These are phyloP conservation scores for Anoura caudifer DNA, from an alignment of 2,113 vertebrate genomes.

Conservation along the genomic window DNA sequence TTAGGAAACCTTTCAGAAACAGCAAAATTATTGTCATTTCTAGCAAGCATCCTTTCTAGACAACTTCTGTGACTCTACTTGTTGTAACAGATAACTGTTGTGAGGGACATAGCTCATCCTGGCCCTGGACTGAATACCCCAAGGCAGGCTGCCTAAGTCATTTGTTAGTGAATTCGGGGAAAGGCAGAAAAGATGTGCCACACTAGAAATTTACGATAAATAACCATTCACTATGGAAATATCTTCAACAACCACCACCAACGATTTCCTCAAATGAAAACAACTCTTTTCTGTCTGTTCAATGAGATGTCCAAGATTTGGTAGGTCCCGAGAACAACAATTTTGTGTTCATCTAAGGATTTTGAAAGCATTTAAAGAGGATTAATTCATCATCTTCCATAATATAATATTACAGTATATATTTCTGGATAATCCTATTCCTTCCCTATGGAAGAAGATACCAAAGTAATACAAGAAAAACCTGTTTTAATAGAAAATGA, in stretches of 20 bases:
- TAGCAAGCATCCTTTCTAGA: slow-evolving; percentile 46
- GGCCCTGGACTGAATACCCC: slow-evolving; percentile 25
- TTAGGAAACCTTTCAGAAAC: slow-evolving; percentile 20
- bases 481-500: not conserved
- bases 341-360: slow-evolving; percentile 25
- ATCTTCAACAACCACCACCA: slow-evolving; percentile 12
- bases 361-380: slow-evolving; percentile 43
- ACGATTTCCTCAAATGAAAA: slow-evolving; percentile 6
- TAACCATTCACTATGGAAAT: slow-evolving; percentile 37
- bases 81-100: slow-evolving; percentile 41
- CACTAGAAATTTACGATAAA: slow-evolving; percentile 46
- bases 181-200: slow-evolving; percentile 23
- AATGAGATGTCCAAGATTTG: slow-evolving; percentile 29
- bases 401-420: slow-evolving; percentile 18
- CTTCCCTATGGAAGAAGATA: slow-evolving; percentile 11
- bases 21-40: slow-evolving; percentile 55
- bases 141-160: slow-evolving; percentile 30
- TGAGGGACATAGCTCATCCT: slow-evolving; percentile 53
- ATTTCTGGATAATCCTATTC: not conserved
- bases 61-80: slow-evolving; percentile 36
- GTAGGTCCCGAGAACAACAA: not conserved
- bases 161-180: slow-evolving; percentile 23
- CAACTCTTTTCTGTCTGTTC: slow-evolving; percentile 22
- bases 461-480: not conserved
- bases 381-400: slow-evolving; percentile 8